Evolutionary conservation across 2,888 invertebrate species (phyloP).

Genomic region (Hedya salicella): DNA sequence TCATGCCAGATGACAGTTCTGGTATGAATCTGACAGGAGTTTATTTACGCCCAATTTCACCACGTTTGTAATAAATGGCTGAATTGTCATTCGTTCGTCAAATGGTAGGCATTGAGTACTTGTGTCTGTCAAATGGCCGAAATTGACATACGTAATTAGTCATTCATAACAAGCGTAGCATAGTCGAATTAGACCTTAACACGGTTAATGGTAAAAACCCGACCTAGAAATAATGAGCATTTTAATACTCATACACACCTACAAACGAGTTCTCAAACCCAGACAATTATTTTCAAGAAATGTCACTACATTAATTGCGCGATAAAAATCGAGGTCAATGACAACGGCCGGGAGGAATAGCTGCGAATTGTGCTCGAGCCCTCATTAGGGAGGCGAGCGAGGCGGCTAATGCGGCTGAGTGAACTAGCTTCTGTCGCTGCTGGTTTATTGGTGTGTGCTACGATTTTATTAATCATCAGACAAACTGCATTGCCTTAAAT

Average conservation of each 20-base stretch:
- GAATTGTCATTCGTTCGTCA: too few relatives aligned
- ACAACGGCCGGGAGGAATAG: conserved; percentile 48
- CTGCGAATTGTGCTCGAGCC: conserved; percentile 45
- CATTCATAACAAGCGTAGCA: too few relatives aligned
- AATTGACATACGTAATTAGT: too few relatives aligned
- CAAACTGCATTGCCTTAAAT: too few relatives aligned
- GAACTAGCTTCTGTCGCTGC: conserved; percentile 20
- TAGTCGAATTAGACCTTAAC: too few relatives aligned
- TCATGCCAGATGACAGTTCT: too few relatives aligned
- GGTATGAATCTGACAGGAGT: too few relatives aligned
- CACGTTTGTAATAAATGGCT: too few relatives aligned
- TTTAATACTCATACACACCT: neutral
- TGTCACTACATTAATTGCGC: conserved; percentile 45
- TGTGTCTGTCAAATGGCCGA: too few relatives aligned
- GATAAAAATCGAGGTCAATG: conserved; percentile 52
- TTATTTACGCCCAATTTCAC: too few relatives aligned
- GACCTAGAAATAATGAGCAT: neutral
- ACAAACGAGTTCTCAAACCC: conserved; percentile 6
- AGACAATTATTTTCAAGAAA: conserved; percentile 42
- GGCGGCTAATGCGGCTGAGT: conserved; percentile 47
- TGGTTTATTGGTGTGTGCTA: conserved; percentile 11
- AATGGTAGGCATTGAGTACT: too few relatives aligned
- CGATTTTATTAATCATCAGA: neutral
- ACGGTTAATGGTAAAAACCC: neutral
- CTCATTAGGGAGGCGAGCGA: conserved; percentile 66